Conservation (phyloP, 1,140 invertebrate genomes). For the Scaptodrosophila lebanonensis region DNA sequence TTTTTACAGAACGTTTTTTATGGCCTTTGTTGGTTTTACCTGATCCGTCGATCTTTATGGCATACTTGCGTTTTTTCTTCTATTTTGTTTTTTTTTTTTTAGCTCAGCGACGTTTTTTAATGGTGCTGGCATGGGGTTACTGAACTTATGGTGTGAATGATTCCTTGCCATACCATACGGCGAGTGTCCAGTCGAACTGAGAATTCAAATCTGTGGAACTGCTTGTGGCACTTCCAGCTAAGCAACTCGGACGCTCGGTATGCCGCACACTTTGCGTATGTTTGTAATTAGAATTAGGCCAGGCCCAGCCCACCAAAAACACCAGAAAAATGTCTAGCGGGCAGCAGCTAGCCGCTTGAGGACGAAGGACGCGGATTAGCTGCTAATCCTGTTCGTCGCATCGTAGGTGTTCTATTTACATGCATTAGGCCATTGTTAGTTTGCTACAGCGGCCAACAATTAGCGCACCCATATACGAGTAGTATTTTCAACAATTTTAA, state of each 20-base stretch:
- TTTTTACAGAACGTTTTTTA: constrained; percentile 45
- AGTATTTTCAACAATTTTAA: constrained; percentile 25
- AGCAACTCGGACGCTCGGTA: constrained; percentile 21
- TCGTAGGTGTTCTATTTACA: constrained; percentile 50
- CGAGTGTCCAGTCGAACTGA: neutral
- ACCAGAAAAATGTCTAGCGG: neutral
- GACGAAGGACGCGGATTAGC: constrained; percentile 37
- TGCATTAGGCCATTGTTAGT: constrained; percentile 27
- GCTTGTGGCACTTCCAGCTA: neutral
- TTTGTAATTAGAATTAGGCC: constrained; percentile 57
- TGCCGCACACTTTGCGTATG: constrained; percentile 26
- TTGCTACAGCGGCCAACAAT: constrained; percentile 33
- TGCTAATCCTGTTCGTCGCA: constrained; percentile 31
- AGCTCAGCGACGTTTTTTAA: constrained; percentile 11
- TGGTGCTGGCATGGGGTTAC: constrained; percentile 23
- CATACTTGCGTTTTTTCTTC: constrained; percentile 40
- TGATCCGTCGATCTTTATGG: constrained; percentile 13
- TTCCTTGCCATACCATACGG: neutral
- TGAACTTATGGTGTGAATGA: constrained; percentile 24
- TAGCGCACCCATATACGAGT: too few relatives aligned
- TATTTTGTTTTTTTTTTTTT: constrained; percentile 33
- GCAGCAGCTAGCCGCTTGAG: neutral
- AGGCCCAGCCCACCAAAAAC: constrained; percentile 47
- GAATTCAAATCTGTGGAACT: neutral
- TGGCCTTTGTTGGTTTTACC: constrained; percentile 10